Evolutionary conservation across 2,113 vertebrate species (phyloP).

Genomic region (Onychostruthus taczanowskii): DNA sequence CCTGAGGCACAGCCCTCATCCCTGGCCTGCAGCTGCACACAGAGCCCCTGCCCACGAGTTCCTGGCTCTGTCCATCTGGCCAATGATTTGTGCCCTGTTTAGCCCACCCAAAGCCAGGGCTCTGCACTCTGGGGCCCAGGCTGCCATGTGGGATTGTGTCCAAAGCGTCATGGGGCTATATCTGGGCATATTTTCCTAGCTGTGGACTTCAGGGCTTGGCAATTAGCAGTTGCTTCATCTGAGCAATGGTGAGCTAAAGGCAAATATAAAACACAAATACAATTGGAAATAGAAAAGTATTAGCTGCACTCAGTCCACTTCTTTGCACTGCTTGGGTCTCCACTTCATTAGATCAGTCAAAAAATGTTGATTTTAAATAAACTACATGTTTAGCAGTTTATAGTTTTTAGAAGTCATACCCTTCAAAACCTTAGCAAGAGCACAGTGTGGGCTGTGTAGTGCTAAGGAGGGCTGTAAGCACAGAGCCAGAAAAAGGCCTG

Average conservation of each 20-base stretch:
- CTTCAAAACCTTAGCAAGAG: background rate
- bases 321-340: background rate
- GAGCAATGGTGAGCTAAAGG: background rate
- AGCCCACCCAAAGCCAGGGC: background rate
- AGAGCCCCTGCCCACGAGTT: background rate
- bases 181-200: background rate
- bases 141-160: accelerated
- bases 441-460: background rate
- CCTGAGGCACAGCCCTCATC: background rate
- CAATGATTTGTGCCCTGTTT: accelerated
- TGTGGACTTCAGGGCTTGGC: background rate
- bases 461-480: background rate
- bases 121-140: background rate
- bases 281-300: background rate
- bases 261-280: background rate
- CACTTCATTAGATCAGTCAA: background rate
- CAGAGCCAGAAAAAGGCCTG: background rate
- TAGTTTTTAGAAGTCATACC: no score
- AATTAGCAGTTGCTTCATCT: background rate
- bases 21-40: background rate
- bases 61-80: background rate
- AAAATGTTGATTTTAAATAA: background rate
- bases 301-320: background rate
- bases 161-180: background rate
- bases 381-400: background rate